Percentiles rank a stretch among this genome's conserved stretches.
Conservation (phyloP, 2,888 invertebrate species). For the Lordiphosa andalusiaca region DNA sequence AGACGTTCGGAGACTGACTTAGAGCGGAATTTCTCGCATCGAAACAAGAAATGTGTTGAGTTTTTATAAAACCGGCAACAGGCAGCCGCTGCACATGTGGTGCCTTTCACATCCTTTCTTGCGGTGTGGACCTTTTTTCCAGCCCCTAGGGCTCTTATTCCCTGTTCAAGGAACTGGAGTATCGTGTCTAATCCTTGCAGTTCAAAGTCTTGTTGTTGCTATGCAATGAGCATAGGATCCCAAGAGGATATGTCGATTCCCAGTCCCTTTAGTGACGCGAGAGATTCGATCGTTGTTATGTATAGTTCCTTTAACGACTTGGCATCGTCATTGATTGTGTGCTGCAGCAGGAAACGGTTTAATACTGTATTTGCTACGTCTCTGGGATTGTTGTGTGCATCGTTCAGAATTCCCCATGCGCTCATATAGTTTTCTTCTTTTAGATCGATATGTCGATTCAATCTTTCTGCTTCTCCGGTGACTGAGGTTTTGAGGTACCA, state of each 20-base stretch:
- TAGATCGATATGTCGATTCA: neutral
- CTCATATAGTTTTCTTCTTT: neutral
- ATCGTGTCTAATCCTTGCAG: neutral
- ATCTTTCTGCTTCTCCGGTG: neutral
- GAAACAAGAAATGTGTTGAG: neutral
- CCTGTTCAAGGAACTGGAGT: conserved; percentile 5
- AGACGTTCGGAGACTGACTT: too few species aligned
- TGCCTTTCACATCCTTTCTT: too few species aligned
- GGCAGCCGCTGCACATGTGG: neutral
- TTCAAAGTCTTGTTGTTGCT: neutral
- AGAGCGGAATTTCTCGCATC: too few species aligned
- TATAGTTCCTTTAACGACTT: neutral
- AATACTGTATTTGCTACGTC: neutral
- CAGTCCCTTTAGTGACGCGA: neutral
- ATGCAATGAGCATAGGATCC: neutral
- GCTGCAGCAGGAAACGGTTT: neutral
- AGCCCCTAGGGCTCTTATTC: neutral
- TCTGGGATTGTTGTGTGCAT: neutral
- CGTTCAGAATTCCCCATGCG: neutral
- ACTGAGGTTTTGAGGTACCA: too few species aligned
- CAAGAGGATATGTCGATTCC: conserved; percentile 1
- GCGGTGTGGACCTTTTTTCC: neutral
- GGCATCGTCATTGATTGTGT: neutral
- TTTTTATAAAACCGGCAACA: neutral
- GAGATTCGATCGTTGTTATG: neutral